Evolutionary conservation across 2,797 vertebrate species (phyloP).

Genomic region (Micromesistius poutassou): DNA sequence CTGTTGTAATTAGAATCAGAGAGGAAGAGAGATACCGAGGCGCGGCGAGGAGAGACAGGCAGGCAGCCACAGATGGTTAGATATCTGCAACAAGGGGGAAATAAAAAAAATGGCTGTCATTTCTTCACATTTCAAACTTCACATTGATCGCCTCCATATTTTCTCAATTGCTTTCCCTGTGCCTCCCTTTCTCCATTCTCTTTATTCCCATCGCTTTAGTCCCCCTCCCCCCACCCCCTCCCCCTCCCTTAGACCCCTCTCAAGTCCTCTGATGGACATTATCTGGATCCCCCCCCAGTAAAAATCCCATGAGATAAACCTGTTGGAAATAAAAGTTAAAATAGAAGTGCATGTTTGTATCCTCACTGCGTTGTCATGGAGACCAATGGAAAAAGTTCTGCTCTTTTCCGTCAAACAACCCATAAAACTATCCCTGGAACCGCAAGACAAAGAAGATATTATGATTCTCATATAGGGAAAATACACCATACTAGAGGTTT

Average conservation of each 20-base stretch:
- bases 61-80: slow-evolving; percentile 38
- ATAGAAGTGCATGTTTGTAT: too few relatives aligned
- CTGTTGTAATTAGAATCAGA: slow-evolving; percentile 77
- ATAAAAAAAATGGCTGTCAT: slow-evolving; percentile 40
- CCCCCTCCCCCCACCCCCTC: slow-evolving; percentile 26
- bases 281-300: neutral
- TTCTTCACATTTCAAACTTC: slow-evolving; percentile 33
- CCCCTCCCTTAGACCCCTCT: slow-evolving; percentile 9
- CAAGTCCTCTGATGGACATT: neutral
- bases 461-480: too few relatives aligned
- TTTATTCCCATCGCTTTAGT: slow-evolving; percentile 1
- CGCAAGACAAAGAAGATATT: too few relatives aligned
- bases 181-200: slow-evolving; percentile 12
- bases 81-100: too few relatives aligned
- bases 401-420: too few relatives aligned
- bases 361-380: too few relatives aligned
- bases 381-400: too few relatives aligned
- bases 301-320: too few relatives aligned
- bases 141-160: neutral
- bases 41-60: slow-evolving; percentile 40
- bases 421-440: too few relatives aligned
- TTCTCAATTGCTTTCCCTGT: slow-evolving; percentile 8
- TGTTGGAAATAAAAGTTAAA: too few relatives aligned
- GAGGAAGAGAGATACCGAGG: slow-evolving; percentile 27
- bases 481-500: too few relatives aligned